Percentiles rank a stretch among this genome's conserved stretches.
These are phyloP conservation scores for Ciconia maguari DNA, from an alignment of 2,113 vertebrate genomes.

Conservation along the genomic window DNA sequence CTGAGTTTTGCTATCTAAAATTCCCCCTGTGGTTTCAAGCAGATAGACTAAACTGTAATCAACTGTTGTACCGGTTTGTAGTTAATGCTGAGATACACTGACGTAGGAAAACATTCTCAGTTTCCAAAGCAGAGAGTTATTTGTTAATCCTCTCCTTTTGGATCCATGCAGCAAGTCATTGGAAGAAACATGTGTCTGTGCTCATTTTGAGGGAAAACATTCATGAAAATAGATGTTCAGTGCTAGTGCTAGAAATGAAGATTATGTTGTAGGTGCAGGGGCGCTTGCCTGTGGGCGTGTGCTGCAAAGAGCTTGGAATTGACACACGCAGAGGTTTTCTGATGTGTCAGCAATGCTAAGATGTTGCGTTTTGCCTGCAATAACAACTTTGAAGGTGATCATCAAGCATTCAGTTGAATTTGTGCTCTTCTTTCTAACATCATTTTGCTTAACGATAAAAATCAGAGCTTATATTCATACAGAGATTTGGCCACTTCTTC, in stretches of 20 bases:
- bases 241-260: not conserved
- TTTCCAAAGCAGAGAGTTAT: not conserved
- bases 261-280: not conserved
- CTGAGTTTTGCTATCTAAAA: not conserved
- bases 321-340: not conserved
- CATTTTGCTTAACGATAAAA: not conserved
- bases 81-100: not conserved
- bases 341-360: slow-evolving; percentile 8
- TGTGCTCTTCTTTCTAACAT: not conserved
- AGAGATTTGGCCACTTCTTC: not conserved
- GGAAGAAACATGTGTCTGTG: not conserved
- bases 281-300: not conserved
- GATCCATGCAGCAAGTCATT: not conserved
- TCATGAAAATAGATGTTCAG: not conserved
- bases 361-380: slow-evolving; percentile 33
- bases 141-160: not conserved
- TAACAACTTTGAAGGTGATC: slow-evolving; percentile 49
- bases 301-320: not conserved
- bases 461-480: not conserved
- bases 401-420: slow-evolving; percentile 1
- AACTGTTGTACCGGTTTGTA: not conserved
- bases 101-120: not conserved
- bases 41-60: not conserved
- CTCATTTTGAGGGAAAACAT: not conserved
- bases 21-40: not conserved